Conservation (phyloP, 2,113 vertebrate genomes). For the Pantherophis guttatus region DNA sequence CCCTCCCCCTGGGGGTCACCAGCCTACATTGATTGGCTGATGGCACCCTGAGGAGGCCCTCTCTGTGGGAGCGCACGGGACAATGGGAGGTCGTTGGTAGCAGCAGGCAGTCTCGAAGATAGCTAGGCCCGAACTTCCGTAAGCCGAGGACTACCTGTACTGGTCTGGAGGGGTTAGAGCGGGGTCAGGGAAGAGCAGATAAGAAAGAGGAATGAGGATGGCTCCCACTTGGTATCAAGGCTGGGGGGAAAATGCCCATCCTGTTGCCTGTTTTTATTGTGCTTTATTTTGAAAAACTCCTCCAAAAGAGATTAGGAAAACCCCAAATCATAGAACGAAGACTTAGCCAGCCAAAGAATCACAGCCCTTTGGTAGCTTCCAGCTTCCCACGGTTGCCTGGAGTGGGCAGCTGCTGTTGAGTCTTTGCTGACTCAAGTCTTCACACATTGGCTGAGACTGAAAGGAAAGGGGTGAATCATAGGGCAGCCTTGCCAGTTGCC, state of each 20-base stretch:
- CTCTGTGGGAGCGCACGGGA: too few relatives aligned
- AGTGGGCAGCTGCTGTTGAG: not conserved
- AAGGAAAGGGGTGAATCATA: conserved; percentile 10
- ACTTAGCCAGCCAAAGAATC: not conserved
- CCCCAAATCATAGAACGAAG: not conserved
- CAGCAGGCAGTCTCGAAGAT: too few relatives aligned
- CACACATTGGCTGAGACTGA: not conserved
- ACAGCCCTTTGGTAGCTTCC: not conserved
- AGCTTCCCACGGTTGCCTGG: not conserved
- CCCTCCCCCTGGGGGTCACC: too few relatives aligned
- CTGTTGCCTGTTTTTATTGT: not conserved
- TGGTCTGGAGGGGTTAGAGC: not conserved
- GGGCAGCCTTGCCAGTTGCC: not conserved
- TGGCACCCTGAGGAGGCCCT: too few relatives aligned
- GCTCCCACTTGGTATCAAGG: not conserved
- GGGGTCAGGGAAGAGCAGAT: not conserved
- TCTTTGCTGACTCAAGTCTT: conserved; percentile 15
- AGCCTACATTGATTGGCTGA: too few relatives aligned
- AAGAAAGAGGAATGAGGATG: not conserved
- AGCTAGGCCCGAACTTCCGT: too few relatives aligned
- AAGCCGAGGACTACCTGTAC: not conserved
- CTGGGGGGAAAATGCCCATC: not conserved
- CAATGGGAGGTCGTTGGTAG: too few relatives aligned
- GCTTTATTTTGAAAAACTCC: not conserved
- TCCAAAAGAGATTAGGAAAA: not conserved